Evolutionary conservation across 2,113 vertebrate genomes (phyloP).

Genomic region (Eonycteris spelaea): DNA sequence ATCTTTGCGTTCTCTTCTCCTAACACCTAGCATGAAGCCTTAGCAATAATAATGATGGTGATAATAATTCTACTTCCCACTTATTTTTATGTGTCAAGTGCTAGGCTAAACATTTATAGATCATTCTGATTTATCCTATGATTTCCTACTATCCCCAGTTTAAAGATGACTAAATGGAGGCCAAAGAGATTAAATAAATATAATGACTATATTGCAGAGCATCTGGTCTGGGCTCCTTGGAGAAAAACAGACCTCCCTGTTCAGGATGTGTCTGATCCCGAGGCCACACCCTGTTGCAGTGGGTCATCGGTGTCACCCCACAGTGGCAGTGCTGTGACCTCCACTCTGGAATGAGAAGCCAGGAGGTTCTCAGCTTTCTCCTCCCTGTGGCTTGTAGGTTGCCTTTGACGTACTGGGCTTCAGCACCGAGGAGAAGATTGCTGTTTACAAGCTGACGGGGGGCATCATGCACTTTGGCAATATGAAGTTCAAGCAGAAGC

Average conservation of each 20-base stretch:
- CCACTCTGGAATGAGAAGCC: neutral
- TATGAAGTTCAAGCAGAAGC: conserved; percentile 80
- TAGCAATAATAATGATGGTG: neutral
- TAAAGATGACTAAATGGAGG: neutral
- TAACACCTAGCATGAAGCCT: too few relatives aligned
- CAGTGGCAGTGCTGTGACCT: neutral
- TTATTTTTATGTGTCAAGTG: neutral
- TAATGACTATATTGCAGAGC: neutral
- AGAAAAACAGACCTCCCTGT: neutral
- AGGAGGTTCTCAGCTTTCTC: neutral
- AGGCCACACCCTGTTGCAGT: rapidly evolving
- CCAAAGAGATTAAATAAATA: neutral
- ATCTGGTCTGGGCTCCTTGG: neutral
- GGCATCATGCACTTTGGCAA: conserved; percentile 67
- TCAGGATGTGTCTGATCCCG: neutral
- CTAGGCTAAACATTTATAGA: neutral
- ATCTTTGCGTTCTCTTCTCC: neutral
- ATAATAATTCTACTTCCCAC: neutral
- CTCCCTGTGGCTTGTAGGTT: conserved; percentile 49
- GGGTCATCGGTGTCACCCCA: neutral
- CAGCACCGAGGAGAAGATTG: conserved; percentile 62
- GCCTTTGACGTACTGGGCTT: conserved; percentile 80
- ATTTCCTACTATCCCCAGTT: neutral
- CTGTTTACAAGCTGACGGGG: conserved; percentile 56
- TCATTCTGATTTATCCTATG: neutral